phyloP scores from a whole-genome alignment of 37 sponge, comb jelly and placozoan species.

The Lycopodina hypogea region DNA sequence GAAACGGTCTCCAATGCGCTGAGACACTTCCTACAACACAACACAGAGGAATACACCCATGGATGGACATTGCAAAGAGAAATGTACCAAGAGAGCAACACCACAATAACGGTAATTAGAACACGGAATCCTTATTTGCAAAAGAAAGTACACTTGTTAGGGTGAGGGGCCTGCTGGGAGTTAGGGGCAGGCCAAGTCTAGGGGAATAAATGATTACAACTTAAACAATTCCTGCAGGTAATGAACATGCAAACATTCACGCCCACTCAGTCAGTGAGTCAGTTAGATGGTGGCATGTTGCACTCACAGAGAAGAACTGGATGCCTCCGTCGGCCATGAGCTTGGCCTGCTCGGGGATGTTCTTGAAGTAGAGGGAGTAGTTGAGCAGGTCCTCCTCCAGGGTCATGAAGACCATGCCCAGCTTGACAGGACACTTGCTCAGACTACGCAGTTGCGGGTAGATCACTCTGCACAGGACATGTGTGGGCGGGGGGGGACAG shows the following conservation, averaged over 20 bases:
- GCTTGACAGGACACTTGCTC: slow-evolving; percentile 61
- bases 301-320: slow-evolving; percentile 59
- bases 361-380: slow-evolving; percentile 84
- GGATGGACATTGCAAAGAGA: background rate
- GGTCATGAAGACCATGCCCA: slow-evolving; percentile 69
- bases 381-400: slow-evolving; percentile 54
- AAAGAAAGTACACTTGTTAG: too few species aligned
- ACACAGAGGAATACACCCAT: background rate
- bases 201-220: too few species aligned
- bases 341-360: slow-evolving; percentile 66
- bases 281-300: too few species aligned
- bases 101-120: background rate
- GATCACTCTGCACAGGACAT: slow-evolving; percentile 46
- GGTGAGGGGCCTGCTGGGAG: too few species aligned
- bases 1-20: slow-evolving; percentile 45
- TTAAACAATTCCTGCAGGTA: too few species aligned
- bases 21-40: slow-evolving; percentile 41
- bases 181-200: too few species aligned
- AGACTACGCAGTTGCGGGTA: slow-evolving; percentile 52
- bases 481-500: background rate
- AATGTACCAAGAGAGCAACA: background rate
- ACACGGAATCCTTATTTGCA: too few species aligned
- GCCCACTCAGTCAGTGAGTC: too few species aligned
- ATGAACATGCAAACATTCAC: too few species aligned
- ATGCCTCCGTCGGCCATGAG: slow-evolving; percentile 58